Conservation (phyloP, 2,113 vertebrate genomes). For the Pluvianellus socialis region DNA sequence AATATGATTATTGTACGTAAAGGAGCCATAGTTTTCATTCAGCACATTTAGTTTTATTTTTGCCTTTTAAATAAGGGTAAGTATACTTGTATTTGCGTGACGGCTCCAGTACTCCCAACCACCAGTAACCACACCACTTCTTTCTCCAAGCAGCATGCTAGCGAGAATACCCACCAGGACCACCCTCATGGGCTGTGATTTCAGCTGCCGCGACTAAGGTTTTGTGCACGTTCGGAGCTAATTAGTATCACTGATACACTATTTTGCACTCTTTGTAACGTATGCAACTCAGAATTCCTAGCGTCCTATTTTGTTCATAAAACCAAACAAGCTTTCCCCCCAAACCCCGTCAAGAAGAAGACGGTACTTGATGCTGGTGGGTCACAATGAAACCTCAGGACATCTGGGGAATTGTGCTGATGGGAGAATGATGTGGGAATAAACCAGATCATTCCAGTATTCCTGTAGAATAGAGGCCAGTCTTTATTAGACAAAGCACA, state of each 20-base stretch:
- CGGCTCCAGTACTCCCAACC: not conserved
- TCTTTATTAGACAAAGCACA: not conserved
- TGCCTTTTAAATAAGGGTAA: not conserved
- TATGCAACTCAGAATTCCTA: not conserved
- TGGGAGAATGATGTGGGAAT: not conserved
- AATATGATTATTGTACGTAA: not conserved
- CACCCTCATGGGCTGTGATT: fast-evolving
- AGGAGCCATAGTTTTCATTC: not conserved
- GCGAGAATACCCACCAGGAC: not conserved
- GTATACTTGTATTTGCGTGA: not conserved
- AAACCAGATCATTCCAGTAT: not conserved
- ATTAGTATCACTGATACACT: not conserved
- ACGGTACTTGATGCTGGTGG: not conserved
- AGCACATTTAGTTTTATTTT: slow-evolving; percentile 15
- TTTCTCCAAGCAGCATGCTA: not conserved
- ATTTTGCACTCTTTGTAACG: not conserved
- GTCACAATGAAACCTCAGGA: not conserved
- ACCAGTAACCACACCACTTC: not conserved
- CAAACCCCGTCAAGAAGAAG: not conserved
- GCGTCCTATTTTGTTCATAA: not conserved
- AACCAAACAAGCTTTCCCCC: not conserved
- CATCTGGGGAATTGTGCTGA: not conserved
- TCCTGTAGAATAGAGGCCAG: not conserved
- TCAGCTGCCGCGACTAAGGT: not conserved
- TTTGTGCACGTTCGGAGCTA: not conserved